Evolutionary conservation across 2,113 vertebrate species (phyloP).

Genomic region (Rana temporaria): DNA sequence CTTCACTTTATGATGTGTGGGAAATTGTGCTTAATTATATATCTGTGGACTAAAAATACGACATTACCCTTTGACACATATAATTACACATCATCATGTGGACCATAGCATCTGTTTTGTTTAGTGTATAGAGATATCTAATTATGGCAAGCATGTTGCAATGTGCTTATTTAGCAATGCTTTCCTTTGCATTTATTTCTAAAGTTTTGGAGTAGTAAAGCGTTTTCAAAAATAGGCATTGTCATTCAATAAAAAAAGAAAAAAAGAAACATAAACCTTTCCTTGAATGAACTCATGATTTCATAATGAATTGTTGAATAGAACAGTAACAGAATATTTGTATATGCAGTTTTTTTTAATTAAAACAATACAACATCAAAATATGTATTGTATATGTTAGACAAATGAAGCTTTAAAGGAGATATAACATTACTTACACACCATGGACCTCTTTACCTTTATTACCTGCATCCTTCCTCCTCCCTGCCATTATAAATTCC

Average conservation of each 20-base stretch:
- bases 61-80: slow-evolving; percentile 39
- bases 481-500: too few species aligned
- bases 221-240: slow-evolving; percentile 18
- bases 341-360: too few species aligned
- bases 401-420: too few species aligned
- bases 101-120: slow-evolving; percentile 45
- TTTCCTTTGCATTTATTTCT: slow-evolving; percentile 27
- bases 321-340: too few species aligned
- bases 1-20: slow-evolving; percentile 34
- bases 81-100: slow-evolving; percentile 43
- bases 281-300: slow-evolving; percentile 10
- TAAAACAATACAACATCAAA: too few species aligned
- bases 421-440: too few species aligned
- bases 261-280: background rate
- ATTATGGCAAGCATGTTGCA: slow-evolving; percentile 44
- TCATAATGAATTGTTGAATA: background rate
- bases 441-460: too few species aligned
- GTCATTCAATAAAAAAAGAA: background rate
- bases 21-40: slow-evolving; percentile 48
- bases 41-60: slow-evolving; percentile 43
- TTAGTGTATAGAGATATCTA: slow-evolving; percentile 43
- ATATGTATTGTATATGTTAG: too few species aligned
- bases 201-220: slow-evolving; percentile 16
- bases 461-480: too few species aligned
- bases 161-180: slow-evolving; percentile 46